phyloP scores from a whole-genome alignment of 1,140 invertebrate species.

The Drosophila parabipectinata region DNA sequence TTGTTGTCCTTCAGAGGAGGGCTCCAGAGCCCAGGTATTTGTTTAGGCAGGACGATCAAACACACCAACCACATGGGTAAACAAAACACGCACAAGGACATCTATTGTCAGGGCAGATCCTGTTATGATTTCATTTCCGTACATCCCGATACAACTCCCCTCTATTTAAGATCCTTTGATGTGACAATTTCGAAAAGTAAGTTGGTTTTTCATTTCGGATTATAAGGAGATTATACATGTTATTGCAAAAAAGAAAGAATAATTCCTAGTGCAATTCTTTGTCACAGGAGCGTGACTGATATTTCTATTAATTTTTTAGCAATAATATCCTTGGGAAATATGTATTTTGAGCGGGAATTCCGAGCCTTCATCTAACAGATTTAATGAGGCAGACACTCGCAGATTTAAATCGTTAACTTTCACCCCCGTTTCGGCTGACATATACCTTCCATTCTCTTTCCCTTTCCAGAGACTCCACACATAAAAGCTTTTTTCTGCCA shows the following conservation, averaged over 20 bases:
- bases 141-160: constrained; percentile 22
- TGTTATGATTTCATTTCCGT: constrained; percentile 68
- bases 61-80: background rate
- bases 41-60: constrained; percentile 54
- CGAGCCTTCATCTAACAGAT: constrained; percentile 18
- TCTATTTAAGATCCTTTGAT: constrained; percentile 11
- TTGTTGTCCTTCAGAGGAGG: constrained; percentile 42
- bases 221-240: constrained; percentile 49
- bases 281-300: background rate
- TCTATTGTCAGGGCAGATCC: constrained; percentile 47
- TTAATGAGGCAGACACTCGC: constrained; percentile 17
- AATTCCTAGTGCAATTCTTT: constrained; percentile 24
- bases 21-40: constrained; percentile 54
- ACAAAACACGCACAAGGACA: constrained; percentile 29
- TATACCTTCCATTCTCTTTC: constrained; percentile 9
- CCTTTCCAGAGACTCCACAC: constrained; percentile 7
- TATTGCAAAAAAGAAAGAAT: constrained; percentile 1
- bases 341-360: background rate
- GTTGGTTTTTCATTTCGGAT: constrained; percentile 55
- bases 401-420: constrained; percentile 28
- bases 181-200: constrained; percentile 36
- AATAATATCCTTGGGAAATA: background rate
- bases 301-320: background rate
- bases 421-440: constrained; percentile 26
- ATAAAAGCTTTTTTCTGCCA: constrained; percentile 53